A percentile compares a stretch with the other conserved stretches of the same genome.
These are phyloP conservation scores for Yponomeuta plumbellus DNA, from an alignment of 2,888 invertebrate genomes.

Conservation along the genomic window DNA sequence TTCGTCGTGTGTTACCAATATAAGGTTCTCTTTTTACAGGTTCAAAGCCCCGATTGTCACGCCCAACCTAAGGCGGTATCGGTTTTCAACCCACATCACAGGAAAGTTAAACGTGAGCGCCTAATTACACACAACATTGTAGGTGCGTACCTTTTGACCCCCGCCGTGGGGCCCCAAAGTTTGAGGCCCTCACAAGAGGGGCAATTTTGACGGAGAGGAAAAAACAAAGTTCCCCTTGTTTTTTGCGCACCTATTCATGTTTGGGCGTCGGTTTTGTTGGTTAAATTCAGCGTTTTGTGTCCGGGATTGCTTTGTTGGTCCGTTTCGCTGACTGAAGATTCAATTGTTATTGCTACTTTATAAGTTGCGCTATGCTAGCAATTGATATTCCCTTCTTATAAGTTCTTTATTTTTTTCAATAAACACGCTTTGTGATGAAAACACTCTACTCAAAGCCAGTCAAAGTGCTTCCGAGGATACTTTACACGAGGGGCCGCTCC, in stretches of 20 bases:
- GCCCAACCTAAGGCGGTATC: background rate
- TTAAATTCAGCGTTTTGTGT: background rate
- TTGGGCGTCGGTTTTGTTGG: background rate
- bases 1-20: no score
- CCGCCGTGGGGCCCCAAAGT: background rate
- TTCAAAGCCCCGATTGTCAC: background rate
- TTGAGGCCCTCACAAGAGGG: background rate
- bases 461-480: no score
- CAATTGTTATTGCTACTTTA: background rate
- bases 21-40: background rate
- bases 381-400: no score
- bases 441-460: no score
- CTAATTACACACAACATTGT: conserved; percentile 11
- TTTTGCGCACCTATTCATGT: background rate
- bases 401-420: no score
- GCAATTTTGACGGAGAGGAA: background rate
- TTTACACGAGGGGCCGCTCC: no score
- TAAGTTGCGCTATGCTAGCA: no score
- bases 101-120: conserved; percentile 3
- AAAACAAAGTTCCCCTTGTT: background rate
- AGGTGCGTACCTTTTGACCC: background rate
- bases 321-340: background rate
- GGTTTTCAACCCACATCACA: conserved; percentile 11
- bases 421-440: no score
- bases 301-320: background rate